Conservation (phyloP, 2,113 vertebrate genomes). For the Triplophysa tibetana region DNA sequence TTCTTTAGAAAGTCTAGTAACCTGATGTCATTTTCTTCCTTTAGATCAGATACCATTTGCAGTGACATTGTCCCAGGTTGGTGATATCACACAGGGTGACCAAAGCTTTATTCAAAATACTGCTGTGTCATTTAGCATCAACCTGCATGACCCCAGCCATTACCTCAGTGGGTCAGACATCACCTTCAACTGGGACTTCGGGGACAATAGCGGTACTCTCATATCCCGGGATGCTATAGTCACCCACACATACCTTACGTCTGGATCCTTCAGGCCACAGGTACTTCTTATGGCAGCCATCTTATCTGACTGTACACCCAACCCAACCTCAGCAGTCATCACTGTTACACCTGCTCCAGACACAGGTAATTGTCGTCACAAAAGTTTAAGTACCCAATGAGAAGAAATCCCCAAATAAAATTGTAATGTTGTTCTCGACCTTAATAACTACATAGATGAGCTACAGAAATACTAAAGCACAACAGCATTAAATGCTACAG, state of each 20-base stretch:
- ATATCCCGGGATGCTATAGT: constrained; percentile 81
- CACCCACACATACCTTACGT: constrained; percentile 84
- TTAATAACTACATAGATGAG: no score
- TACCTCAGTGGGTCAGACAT: constrained; percentile 83
- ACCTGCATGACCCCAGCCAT: constrained; percentile 89
- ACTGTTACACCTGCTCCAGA: constrained; percentile 38
- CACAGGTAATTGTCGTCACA: constrained; percentile 57
- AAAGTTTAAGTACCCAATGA: no score
- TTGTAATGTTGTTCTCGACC: no score
- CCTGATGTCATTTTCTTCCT: neutral
- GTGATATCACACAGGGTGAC: constrained; percentile 69
- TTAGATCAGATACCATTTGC: constrained; percentile 89
- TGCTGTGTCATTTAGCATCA: constrained; percentile 81
- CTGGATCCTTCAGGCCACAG: constrained; percentile 78
- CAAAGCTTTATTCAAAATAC: constrained; percentile 86
- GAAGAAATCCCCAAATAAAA: no score
- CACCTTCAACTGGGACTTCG: constrained; percentile 93
- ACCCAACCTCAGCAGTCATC: constrained; percentile 61
- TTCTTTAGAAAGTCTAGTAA: no score
- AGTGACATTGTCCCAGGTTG: constrained; percentile 80
- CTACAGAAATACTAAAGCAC: no score
- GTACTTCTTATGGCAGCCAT: constrained; percentile 89
- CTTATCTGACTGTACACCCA: constrained; percentile 74
- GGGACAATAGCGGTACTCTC: constrained; percentile 86
- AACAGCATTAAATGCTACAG: no score